Percentiles rank a stretch among this genome's conserved stretches.
These are phyloP conservation scores for Lycaon pictus DNA, from an alignment of 2,113 vertebrate genomes.

Conservation along the genomic window DNA sequence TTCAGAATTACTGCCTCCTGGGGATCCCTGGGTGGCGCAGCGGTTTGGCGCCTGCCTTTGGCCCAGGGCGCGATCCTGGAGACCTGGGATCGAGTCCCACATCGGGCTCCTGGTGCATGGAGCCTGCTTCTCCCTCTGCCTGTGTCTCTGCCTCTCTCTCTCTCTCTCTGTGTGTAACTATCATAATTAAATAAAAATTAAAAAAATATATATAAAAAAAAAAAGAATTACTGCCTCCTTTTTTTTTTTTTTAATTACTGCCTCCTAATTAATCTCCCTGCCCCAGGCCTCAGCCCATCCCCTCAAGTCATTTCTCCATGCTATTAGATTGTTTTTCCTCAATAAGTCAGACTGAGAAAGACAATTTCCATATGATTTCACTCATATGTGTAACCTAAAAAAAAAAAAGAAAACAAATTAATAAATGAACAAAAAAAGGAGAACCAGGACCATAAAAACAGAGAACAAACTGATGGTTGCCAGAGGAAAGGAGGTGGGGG, in stretches of 20 bases:
- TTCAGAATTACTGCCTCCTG: neutral
- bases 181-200: too few species aligned
- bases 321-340: neutral
- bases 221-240: neutral
- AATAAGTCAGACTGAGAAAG: neutral
- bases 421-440: neutral
- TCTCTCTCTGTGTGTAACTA: too few species aligned
- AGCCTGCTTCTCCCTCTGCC: too few species aligned
- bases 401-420: neutral
- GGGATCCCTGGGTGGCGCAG: too few species aligned
- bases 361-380: neutral
- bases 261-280: neutral
- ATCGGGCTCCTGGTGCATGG: too few species aligned
- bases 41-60: too few species aligned
- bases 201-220: too few species aligned
- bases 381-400: neutral
- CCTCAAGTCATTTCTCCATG: neutral
- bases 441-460: neutral
- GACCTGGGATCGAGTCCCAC: too few species aligned
- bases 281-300: neutral
- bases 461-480: neutral
- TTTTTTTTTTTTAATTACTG: neutral
- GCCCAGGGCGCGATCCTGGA: too few species aligned
- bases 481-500: neutral
- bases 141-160: too few species aligned